phyloP scores from a whole-genome alignment of 2,797 vertebrate species.

The Australoheros facetus region DNA sequence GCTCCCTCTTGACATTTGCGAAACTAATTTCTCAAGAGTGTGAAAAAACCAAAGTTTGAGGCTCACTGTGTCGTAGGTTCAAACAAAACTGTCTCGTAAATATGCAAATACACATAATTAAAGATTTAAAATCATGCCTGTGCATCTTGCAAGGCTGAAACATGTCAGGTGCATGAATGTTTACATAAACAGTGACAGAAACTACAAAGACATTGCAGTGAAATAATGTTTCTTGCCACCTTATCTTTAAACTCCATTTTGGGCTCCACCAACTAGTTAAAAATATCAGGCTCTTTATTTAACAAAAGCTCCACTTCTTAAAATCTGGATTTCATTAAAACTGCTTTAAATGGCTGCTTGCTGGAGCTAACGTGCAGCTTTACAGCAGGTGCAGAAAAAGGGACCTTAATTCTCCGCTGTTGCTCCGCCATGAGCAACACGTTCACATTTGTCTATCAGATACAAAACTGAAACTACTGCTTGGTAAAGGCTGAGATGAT shows the following conservation, averaged over 20 bases:
- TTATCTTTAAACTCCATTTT: not conserved
- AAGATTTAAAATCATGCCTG: not conserved
- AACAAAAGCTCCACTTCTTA: not conserved
- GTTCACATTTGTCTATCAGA: not conserved
- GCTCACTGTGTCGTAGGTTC: no score
- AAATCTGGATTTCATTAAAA: not conserved
- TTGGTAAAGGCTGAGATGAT: not conserved
- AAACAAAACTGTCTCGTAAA: no score
- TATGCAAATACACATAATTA: not conserved
- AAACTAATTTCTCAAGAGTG: not conserved
- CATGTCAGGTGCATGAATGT: not conserved
- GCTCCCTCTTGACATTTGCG: not conserved
- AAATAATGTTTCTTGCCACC: not conserved
- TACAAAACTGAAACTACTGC: not conserved
- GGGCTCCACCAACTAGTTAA: not conserved
- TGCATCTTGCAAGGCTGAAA: not conserved
- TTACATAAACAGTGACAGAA: not conserved
- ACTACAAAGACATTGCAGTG: not conserved
- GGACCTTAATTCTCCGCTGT: not conserved
- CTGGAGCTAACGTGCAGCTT: not conserved
- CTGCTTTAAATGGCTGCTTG: not conserved
- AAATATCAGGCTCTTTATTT: not conserved
- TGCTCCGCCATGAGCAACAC: not conserved
- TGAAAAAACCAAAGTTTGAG: no score
- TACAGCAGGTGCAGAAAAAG: no score